Evolutionary conservation across 2,888 invertebrate species (phyloP).

Genomic region (Dione juno): DNA sequence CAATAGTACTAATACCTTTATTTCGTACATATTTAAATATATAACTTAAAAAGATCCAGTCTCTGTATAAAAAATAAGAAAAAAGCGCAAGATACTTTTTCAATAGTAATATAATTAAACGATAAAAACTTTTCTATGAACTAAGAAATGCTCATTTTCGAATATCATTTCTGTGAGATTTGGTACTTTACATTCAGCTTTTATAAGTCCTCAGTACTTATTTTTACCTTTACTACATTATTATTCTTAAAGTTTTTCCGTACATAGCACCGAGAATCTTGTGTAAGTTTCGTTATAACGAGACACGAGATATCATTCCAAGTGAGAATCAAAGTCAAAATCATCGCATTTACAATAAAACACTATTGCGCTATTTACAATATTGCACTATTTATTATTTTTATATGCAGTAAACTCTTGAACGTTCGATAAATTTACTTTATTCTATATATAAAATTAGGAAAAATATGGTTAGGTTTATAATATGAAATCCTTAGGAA

Average conservation of each 20-base stretch:
- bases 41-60: conserved; percentile 1
- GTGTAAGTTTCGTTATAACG: too few relatives aligned
- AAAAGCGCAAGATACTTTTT: too few relatives aligned
- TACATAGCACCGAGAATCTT: too few relatives aligned
- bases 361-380: background rate
- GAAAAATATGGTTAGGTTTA: background rate
- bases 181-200: background rate
- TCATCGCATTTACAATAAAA: background rate
- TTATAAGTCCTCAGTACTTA: background rate
- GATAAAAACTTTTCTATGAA: background rate
- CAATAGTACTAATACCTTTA: conserved; percentile 3
- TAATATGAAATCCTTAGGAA: conserved; percentile 1
- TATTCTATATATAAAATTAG: too few relatives aligned
- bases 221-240: background rate
- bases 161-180: background rate
- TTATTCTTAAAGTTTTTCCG: too few relatives aligned
- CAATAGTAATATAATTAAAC: background rate
- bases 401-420: background rate
- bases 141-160: background rate
- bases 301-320: too few relatives aligned
- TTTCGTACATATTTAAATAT: conserved; percentile 9
- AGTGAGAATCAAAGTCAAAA: background rate
- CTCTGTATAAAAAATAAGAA: background rate
- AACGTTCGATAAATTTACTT: background rate
- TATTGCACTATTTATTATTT: background rate